phyloP scores from a whole-genome alignment of 2,888 invertebrate genomes.

The Netelia melanura region DNA sequence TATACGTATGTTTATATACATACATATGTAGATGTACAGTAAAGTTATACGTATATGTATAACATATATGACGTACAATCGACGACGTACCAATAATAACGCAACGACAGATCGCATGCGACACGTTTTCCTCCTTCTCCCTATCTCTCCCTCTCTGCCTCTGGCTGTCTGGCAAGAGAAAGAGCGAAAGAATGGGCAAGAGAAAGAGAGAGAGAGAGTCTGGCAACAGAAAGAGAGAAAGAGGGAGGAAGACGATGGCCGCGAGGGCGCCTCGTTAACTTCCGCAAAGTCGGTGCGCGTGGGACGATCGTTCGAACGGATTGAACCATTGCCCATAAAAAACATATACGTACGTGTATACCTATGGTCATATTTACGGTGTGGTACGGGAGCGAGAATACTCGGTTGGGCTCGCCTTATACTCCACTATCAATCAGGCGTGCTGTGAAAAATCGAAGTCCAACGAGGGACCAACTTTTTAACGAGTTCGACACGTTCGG shows the following conservation, averaged over 20 bases:
- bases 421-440: constrained; percentile 63
- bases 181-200: too few species aligned
- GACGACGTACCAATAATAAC: constrained; percentile 10
- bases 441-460: constrained; percentile 67
- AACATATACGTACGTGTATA: neutral
- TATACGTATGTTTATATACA: too few species aligned
- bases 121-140: neutral
- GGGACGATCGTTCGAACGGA: constrained; percentile 14
- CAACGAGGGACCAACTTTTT: constrained; percentile 70
- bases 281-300: constrained; percentile 19
- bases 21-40: neutral
- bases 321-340: constrained; percentile 15
- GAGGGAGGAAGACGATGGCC: constrained; percentile 6
- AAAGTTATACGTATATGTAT: neutral
- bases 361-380: neutral
- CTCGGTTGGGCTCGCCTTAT: constrained; percentile 28
- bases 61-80: constrained; percentile 1
- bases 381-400: neutral
- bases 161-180: too few species aligned
- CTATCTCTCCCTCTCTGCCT: neutral
- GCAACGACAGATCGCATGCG: neutral
- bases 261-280: constrained; percentile 54
- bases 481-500: constrained; percentile 70
- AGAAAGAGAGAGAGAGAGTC: too few species aligned
- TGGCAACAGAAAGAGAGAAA: constrained; percentile 41